Base-by-base conservation (phyloP, 2,797 vertebrate genomes). In the Argya squamiceps region DNA sequence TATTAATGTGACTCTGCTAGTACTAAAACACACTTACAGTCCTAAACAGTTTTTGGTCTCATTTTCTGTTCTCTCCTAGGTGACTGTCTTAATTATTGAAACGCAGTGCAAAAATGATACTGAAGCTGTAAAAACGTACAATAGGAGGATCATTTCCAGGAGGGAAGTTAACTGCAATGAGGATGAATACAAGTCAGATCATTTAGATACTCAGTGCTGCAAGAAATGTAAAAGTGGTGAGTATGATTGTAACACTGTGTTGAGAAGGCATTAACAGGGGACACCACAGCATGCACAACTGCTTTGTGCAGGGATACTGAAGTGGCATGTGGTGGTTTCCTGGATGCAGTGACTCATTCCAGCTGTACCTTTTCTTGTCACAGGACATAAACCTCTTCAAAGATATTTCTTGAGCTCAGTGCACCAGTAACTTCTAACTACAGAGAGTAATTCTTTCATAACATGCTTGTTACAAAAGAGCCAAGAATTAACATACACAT, bases 141-240 rank as follows among this genome's bases (percentile, higher is more conserved):
- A 67, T 4, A 92, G 50, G 12, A 95, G 41, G 65, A 83, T 56
- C 32, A 34, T 96, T 69, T 89, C 71, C 67, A 97, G 91, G 44
- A 93, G 96, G 6, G 55, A 86, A 20, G 7, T 12, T 43, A 19
- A 0, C 1, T 98, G 97, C 89, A 6, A 16, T 0, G 0, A 0
- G 4, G 20, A 62, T 16, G 93, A 97, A 52, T 96, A 97, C 36
- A 1, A 0, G 4, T 21, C 6, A 56, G 32, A 3, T 32, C 1
- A 0, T 3, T 24, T 6, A 56, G 30, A 3, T 23, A 32, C 0
- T 62, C 10, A 29, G 10, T 97, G 97, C 32, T 98, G 97, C 90
- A 91, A 92, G 74, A 67, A 62, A 44, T 97, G 97, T 82, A 1
- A 3, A 19, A 67, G 5, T 27, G 97, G 97, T 97, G 75, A 91